Conservation (phyloP, 2,888 invertebrate species). For the Thalpophila matura region DNA sequence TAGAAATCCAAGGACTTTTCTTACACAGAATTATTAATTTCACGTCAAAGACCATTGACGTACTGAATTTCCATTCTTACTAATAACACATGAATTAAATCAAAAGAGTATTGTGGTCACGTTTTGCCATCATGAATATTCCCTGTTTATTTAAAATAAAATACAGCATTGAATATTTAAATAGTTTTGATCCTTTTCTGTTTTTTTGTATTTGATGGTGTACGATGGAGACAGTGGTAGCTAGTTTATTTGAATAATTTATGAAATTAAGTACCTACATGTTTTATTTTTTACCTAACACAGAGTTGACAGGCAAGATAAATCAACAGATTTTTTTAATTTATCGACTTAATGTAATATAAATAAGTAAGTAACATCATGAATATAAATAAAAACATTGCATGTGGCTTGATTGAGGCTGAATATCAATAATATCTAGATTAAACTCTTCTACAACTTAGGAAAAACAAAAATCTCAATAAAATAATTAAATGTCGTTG, state of each 20-base stretch:
- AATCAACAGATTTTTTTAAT: conserved; percentile 6
- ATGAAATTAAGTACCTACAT: conserved; percentile 12
- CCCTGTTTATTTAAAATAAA: conserved; percentile 29
- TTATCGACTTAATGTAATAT: not conserved
- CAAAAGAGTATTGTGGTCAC: conserved; percentile 29
- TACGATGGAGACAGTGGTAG: conserved; percentile 10
- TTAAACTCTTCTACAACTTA: too few species aligned
- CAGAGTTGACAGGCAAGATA: conserved; percentile 17
- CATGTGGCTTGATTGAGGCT: not conserved
- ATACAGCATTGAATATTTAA: conserved; percentile 25
- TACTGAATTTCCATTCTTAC: conserved; percentile 38
- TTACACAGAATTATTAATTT: conserved; percentile 31
- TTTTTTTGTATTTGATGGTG: not conserved
- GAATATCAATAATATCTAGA: too few species aligned
- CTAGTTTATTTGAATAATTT: conserved; percentile 40
- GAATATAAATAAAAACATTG: not conserved
- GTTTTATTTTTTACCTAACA: conserved; percentile 8
- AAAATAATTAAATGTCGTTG: too few species aligned
- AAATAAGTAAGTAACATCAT: conserved; percentile 4
- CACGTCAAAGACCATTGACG: conserved; percentile 39
- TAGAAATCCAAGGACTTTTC: conserved; percentile 34
- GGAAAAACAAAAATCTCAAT: too few species aligned
- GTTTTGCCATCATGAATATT: conserved; percentile 49
- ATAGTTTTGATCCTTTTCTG: conserved; percentile 6
- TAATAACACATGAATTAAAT: conserved; percentile 35